These are phyloP conservation scores for Lepidochitona cinerea DNA, from an alignment of 2,888 invertebrate genomes.

Conservation along the genomic window DNA sequence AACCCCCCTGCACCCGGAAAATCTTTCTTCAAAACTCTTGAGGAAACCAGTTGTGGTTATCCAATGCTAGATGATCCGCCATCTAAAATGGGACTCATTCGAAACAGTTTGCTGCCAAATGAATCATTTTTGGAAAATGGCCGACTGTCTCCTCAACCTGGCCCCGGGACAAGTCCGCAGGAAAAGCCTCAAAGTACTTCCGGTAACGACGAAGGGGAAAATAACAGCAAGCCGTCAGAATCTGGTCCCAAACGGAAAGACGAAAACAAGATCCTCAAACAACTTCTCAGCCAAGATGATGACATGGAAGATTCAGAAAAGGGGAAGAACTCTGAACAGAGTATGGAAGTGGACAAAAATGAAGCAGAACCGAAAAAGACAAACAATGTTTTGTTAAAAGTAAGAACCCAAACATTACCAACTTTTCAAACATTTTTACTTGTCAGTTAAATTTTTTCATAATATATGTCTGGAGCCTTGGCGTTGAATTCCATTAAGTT, in stretches of 20 bases:
- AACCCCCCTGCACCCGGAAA: neutral
- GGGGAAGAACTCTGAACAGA: conserved; percentile 67
- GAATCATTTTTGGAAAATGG: conserved; percentile 53
- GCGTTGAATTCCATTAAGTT: too few relatives aligned
- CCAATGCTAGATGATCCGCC: neutral
- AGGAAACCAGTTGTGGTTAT: neutral
- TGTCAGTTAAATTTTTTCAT: too few relatives aligned
- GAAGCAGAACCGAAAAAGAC: conserved; percentile 65
- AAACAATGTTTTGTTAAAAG: conserved; percentile 60
- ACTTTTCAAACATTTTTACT: too few relatives aligned
- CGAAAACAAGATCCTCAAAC: conserved; percentile 69
- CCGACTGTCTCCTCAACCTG: conserved; percentile 59
- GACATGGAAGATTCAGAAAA: conserved; percentile 74
- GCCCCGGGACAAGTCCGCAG: conserved; percentile 58
- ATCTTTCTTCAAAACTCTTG: neutral
- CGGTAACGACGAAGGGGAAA: conserved; percentile 50
- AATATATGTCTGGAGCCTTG: too few relatives aligned
- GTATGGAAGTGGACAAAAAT: conserved; percentile 71
- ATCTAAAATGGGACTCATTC: neutral
- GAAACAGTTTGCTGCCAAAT: conserved; percentile 9
- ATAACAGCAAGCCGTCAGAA: neutral
- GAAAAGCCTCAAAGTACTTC: conserved; percentile 67
- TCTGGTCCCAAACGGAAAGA: conserved; percentile 17
- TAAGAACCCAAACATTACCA: too few relatives aligned
- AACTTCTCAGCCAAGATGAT: conserved; percentile 79